Percentiles rank a stretch among this genome's conserved stretches.
Conservation (phyloP, 2,113 vertebrate species). For the Syrrhaptes paradoxus region DNA sequence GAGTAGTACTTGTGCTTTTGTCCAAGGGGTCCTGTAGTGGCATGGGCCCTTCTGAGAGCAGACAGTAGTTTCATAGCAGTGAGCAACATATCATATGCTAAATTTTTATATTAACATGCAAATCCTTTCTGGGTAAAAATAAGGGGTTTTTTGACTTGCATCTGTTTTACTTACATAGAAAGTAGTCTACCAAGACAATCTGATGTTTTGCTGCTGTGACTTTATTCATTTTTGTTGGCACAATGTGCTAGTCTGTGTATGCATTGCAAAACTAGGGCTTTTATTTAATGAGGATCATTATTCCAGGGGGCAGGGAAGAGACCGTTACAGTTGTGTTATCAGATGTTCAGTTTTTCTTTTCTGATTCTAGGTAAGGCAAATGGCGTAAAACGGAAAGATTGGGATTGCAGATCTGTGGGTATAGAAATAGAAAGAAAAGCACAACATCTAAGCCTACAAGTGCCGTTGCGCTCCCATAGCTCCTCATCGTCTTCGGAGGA, state of each 20-base stretch:
- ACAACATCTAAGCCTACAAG: slow-evolving; percentile 90
- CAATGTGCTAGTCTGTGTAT: background rate
- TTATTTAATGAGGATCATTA: background rate
- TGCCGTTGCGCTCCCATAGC: slow-evolving; percentile 90
- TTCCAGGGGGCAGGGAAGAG: background rate
- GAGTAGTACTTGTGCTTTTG: background rate
- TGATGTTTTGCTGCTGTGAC: background rate
- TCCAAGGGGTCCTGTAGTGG: background rate
- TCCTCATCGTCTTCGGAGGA: slow-evolving; percentile 94
- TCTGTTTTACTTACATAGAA: background rate
- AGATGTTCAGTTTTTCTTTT: background rate
- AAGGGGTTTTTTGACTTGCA: background rate
- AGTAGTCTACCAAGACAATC: background rate
- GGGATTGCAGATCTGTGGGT: slow-evolving; percentile 82
- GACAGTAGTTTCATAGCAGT: background rate
- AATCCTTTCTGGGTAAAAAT: background rate
- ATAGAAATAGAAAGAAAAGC: slow-evolving; percentile 84
- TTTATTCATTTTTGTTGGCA: background rate
- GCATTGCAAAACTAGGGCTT: background rate
- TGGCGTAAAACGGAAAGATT: slow-evolving; percentile 81
- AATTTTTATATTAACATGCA: background rate
- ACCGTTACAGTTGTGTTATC: background rate
- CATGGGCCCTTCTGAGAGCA: background rate
- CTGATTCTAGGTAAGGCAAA: slow-evolving; percentile 77
- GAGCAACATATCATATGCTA: background rate